phyloP scores from a whole-genome alignment of 2,797 vertebrate species.

The Gila robusta region DNA sequence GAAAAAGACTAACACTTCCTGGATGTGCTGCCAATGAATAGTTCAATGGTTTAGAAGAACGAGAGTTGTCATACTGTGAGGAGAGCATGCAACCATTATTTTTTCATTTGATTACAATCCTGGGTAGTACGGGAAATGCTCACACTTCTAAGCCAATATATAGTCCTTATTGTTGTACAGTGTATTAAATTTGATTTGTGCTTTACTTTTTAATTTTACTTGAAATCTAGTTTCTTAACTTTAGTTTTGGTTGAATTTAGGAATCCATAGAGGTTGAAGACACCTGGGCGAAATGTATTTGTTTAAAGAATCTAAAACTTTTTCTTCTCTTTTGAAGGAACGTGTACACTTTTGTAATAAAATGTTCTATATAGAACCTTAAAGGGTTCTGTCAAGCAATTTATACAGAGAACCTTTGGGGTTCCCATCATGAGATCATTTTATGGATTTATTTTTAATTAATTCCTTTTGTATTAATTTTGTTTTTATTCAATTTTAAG shows the following conservation, averaged over 20 bases:
- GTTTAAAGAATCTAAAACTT: not conserved
- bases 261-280: not conserved
- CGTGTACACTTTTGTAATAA: not conserved
- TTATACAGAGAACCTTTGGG: not conserved
- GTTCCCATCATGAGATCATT: not conserved
- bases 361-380: not conserved
- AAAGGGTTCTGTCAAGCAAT: not conserved
- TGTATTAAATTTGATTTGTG: not conserved
- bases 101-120: not conserved
- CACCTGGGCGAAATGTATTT: not conserved
- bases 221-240: not conserved
- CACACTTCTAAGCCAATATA: not conserved
- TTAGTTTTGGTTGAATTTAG: not conserved
- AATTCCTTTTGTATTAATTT: not conserved
- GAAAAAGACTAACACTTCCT: conserved; percentile 30
- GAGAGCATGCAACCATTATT: not conserved
- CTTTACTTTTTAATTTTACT: not conserved
- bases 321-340: not conserved
- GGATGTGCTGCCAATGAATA: conserved; percentile 33
- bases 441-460: not conserved
- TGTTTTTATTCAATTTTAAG: not conserved
- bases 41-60: not conserved
- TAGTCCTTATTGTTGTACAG: not conserved
- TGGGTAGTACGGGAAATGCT: not conserved
- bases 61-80: not conserved